Evolutionary conservation across 2,113 vertebrate genomes (phyloP).

Genomic region (Spermophilus dauricus): DNA sequence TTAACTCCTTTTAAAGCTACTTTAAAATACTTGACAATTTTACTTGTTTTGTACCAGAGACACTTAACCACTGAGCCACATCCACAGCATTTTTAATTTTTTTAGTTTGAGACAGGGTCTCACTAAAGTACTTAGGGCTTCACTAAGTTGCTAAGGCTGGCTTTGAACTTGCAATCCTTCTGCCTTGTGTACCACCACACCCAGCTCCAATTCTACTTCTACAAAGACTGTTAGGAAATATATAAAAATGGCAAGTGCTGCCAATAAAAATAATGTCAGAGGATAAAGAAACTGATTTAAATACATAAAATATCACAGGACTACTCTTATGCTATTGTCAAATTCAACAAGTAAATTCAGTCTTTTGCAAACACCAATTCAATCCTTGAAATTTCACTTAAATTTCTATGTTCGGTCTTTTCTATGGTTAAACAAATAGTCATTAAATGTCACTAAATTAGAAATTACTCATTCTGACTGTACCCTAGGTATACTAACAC

Average conservation of each 20-base stretch:
- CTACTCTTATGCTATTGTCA: conserved; percentile 34
- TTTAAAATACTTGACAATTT: conserved; percentile 22
- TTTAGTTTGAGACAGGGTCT: too few species aligned
- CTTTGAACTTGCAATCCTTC: too few species aligned
- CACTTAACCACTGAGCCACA: too few species aligned
- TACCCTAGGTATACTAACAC: background rate
- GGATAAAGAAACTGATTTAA: conserved; percentile 60
- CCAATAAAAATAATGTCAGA: background rate
- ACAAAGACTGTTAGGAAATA: conserved; percentile 24
- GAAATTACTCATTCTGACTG: background rate
- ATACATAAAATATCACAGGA: conserved; percentile 40
- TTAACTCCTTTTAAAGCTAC: conserved; percentile 15
- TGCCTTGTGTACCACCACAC: too few species aligned
- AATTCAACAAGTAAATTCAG: conserved; percentile 43
- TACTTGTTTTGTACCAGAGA: background rate
- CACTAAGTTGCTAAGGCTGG: too few species aligned
- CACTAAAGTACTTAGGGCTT: too few species aligned
- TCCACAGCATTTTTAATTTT: too few species aligned
- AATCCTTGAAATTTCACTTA: conserved; percentile 1
- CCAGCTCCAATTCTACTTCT: background rate
- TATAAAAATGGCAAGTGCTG: background rate
- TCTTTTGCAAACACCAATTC: conserved; percentile 53
- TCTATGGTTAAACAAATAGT: conserved; percentile 1
- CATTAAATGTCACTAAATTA: conserved; percentile 1
- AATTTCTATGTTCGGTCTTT: conserved; percentile 39